A percentile compares a stretch with the other conserved stretches of the same genome.
These are phyloP conservation scores for Brachionichthys hirsutus DNA, from an alignment of 2,113 vertebrate species.

Conservation along the genomic window DNA sequence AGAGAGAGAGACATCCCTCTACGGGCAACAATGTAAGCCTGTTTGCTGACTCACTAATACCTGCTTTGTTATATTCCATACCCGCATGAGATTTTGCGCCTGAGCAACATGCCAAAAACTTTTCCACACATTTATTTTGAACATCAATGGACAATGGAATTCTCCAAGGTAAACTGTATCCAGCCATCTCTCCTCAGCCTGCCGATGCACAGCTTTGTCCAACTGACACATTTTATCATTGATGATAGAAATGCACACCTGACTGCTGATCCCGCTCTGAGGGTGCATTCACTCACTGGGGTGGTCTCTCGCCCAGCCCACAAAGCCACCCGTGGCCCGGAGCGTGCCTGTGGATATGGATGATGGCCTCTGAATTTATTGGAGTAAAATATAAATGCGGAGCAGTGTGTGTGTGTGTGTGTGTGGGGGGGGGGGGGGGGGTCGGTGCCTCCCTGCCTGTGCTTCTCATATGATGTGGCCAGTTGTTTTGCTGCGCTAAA, in stretches of 20 bases:
- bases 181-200: constrained; percentile 17
- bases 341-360: constrained; percentile 39
- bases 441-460: constrained; percentile 16
- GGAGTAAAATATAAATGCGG: constrained; percentile 31
- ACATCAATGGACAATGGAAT: constrained; percentile 6
- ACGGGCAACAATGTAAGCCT: constrained; percentile 11
- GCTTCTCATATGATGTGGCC: constrained; percentile 60
- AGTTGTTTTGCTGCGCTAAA: constrained; percentile 64
- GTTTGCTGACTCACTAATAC: constrained; percentile 15
- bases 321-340: constrained; percentile 35
- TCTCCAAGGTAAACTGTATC: constrained; percentile 29
- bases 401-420: constrained; percentile 11
- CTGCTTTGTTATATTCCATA: constrained; percentile 19
- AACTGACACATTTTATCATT: constrained; percentile 45
- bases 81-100: constrained; percentile 28
- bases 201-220: constrained; percentile 26
- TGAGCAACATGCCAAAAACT: constrained; percentile 7
- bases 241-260: constrained; percentile 46
- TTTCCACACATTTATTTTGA: background rate
- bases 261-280: constrained; percentile 40
- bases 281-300: constrained; percentile 56
- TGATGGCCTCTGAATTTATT: constrained; percentile 57
- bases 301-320: constrained; percentile 54
- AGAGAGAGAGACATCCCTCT: constrained; percentile 29
- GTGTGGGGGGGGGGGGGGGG: background rate